Evolutionary conservation across 2,797 vertebrate species (phyloP).

Genomic region (Chelidonichthys spinosus): DNA sequence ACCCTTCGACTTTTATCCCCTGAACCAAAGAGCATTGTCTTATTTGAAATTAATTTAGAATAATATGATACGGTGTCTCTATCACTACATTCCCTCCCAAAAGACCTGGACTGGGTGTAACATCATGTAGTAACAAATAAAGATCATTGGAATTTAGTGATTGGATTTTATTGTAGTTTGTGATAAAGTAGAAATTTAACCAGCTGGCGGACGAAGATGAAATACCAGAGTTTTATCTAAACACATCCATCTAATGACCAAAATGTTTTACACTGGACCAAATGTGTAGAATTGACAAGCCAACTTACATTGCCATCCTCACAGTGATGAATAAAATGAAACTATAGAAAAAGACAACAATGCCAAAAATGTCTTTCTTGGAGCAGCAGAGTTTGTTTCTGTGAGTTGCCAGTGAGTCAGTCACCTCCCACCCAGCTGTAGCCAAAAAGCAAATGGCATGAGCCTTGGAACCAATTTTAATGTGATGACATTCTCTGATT

Average conservation of each 20-base stretch:
- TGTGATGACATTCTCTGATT: conserved; percentile 2
- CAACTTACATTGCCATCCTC: neutral
- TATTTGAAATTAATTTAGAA: neutral
- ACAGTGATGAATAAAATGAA: conserved; percentile 5
- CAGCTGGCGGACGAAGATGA: neutral
- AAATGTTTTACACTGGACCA: neutral
- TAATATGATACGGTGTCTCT: neutral
- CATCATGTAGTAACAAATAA: neutral
- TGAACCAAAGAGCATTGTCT: neutral
- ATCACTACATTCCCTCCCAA: conserved; percentile 1
- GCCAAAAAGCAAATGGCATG: conserved; percentile 11
- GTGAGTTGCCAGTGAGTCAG: neutral
- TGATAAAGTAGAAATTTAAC: neutral
- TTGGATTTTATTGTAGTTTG: neutral
- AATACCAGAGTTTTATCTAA: neutral
- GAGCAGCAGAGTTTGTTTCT: neutral
- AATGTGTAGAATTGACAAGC: neutral
- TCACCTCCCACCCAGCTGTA: conserved; percentile 30
- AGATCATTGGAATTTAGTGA: neutral
- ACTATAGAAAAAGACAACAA: neutral
- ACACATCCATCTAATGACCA: neutral
- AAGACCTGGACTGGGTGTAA: neutral
- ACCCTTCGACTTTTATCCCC: neutral
- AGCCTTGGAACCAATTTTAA: conserved; percentile 27
- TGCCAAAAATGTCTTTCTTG: neutral